Base-by-base conservation (phyloP, 2,113 vertebrate species). In the Nematolebias whitei region DNA sequence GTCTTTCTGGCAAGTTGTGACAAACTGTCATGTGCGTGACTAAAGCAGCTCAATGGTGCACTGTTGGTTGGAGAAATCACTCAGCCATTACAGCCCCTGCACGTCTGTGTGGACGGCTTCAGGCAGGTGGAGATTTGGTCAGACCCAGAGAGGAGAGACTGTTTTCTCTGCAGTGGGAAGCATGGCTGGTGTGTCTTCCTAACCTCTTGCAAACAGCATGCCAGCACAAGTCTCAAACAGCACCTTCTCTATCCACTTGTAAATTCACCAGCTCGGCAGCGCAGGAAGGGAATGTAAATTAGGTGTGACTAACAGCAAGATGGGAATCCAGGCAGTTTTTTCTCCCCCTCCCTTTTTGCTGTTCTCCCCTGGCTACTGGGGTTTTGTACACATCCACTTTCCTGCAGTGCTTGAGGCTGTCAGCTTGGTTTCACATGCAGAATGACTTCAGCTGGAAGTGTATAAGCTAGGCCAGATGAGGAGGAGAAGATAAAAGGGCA, bases 301-400 rank as follows among this genome's bases (percentile, higher is more conserved):
- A 87, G 82, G 80, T 87, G 89, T 83, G 85, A 91, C 86, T 89
- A 90, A 91, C 87, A 74, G 80, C 82, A 39, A 86, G 80, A 80
- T 86, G 80, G 77, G 80, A 86, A 85, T 82, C 76, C 85, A 71
- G 68, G 75, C 76, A 78, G 65, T 69, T 71, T 61, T 61, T 35
- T 35, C 9, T 9, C 9, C 45, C 38, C n/a, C 47, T 15, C 58
- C 74, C 45, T 68, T 82, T 66, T 76, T 35, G 67, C 72, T 83
- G 62, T 51, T 82, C 78, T 89, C 73, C 76, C 63, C 40, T 64
- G 65, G 82, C 74, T 87, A 73, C 68, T 13, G 48, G 74, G 87
- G 74, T 78, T 88, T 83, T 85, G 80, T 84, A 80, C 82, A 85
- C 81, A 89, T 83, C 79, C 75, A 84, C 79, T 81, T 80, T 73